Evolutionary conservation across 2,797 vertebrate genomes (phyloP).

Genomic region (Poeciliopsis paucimaculata): DNA sequence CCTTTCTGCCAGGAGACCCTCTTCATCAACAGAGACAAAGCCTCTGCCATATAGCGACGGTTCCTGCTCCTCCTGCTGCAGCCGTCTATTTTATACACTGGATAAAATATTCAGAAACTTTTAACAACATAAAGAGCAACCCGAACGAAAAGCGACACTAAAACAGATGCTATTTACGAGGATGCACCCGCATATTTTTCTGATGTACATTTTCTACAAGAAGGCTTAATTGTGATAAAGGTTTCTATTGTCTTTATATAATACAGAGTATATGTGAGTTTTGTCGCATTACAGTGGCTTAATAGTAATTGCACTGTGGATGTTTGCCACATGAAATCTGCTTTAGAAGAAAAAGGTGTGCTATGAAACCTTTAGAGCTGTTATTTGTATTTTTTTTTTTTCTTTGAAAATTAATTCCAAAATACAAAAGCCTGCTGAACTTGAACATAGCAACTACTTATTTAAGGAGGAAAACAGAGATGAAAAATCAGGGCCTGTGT

Average conservation of each 20-base stretch:
- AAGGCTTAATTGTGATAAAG: constrained; percentile 84
- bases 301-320: constrained; percentile 65
- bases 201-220: constrained; percentile 87
- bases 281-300: constrained; percentile 76
- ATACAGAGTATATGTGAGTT: constrained; percentile 76
- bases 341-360: constrained; percentile 69
- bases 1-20: constrained; percentile 98
- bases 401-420: constrained; percentile 73
- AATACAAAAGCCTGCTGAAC: constrained; percentile 83
- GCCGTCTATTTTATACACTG: constrained; percentile 84
- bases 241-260: constrained; percentile 87
- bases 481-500: constrained; percentile 43
- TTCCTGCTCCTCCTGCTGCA: constrained; percentile 51
- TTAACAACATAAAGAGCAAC: constrained; percentile 72
- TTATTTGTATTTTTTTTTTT: constrained; percentile 55
- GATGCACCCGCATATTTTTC: constrained; percentile 88
- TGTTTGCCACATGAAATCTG: constrained; percentile 68
- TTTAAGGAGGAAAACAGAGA: constrained; percentile 36
- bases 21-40: constrained; percentile 91
- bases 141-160: constrained; percentile 85
- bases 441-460: constrained; percentile 78
- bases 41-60: constrained; percentile 88
- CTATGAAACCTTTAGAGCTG: constrained; percentile 58
- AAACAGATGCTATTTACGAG: constrained; percentile 83
- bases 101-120: constrained; percentile 89